These are phyloP conservation scores for Poeciliopsis retropinna DNA, from an alignment of 2,113 vertebrate species.

Conservation along the genomic window DNA sequence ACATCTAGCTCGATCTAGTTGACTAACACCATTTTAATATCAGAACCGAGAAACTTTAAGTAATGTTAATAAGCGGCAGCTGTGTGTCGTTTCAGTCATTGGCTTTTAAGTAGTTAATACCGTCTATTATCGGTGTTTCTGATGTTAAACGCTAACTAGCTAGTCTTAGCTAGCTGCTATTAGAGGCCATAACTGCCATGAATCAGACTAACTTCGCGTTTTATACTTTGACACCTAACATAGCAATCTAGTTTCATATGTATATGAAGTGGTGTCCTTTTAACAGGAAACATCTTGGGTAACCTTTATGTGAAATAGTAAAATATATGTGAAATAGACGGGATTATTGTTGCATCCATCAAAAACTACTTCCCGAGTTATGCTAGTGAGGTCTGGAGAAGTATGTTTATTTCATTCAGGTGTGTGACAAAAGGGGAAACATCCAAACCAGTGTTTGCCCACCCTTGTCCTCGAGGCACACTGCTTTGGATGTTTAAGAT, in stretches of 20 bases:
- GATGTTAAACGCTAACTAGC: background rate
- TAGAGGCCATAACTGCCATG: background rate
- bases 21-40: background rate
- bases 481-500: too few relatives aligned
- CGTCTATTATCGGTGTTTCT: background rate
- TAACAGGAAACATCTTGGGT: background rate
- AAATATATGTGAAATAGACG: background rate
- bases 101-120: background rate
- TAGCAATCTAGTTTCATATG: background rate
- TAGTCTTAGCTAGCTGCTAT: background rate
- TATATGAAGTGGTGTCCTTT: background rate
- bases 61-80: background rate
- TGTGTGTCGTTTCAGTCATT: background rate
- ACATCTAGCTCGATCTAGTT: constrained; percentile 36
- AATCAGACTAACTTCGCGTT: background rate
- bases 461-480: too few relatives aligned
- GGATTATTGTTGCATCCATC: background rate
- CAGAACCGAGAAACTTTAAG: rapidly evolving
- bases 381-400: background rate
- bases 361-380: too few relatives aligned
- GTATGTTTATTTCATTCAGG: background rate
- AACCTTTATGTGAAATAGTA: background rate
- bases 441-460: too few relatives aligned
- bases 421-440: background rate
- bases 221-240: background rate